A percentile compares a stretch with the other conserved stretches of the same genome.
These are phyloP conservation scores for Andricus grossulariae DNA, from an alignment of 1,140 invertebrate species.

Conservation along the genomic window DNA sequence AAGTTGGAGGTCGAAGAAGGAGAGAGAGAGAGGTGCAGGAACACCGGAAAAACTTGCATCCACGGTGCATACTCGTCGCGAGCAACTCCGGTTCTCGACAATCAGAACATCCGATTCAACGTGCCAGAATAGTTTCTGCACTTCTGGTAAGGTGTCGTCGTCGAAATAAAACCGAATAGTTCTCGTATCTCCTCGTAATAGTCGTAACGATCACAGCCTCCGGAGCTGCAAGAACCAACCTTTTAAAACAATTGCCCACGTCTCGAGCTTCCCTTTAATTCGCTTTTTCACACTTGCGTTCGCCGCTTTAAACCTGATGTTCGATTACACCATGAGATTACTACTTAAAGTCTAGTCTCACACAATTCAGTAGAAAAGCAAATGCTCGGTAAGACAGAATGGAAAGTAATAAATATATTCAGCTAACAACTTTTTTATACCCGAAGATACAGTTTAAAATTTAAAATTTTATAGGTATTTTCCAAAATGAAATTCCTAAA, in stretches of 20 bases:
- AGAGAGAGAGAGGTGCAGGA: conserved; percentile 44
- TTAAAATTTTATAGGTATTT: too few relatives aligned
- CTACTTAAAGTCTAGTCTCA: conserved; percentile 45
- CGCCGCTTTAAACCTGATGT: conserved; percentile 8
- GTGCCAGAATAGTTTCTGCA: conserved; percentile 20
- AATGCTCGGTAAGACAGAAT: too few relatives aligned
- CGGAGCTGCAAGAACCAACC: conserved; percentile 51
- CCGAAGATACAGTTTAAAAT: too few relatives aligned
- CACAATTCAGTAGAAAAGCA: neutral
- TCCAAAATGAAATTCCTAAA: too few relatives aligned
- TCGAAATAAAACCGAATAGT: conserved; percentile 53
- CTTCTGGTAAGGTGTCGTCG: conserved; percentile 27
- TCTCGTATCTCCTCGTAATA: conserved; percentile 55
- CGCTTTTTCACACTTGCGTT: conserved; percentile 48
- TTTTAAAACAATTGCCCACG: conserved; percentile 56
- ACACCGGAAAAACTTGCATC: conserved; percentile 22
- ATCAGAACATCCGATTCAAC: conserved; percentile 28
- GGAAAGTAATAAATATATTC: too few relatives aligned
- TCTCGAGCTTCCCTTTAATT: conserved; percentile 50
- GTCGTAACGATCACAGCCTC: conserved; percentile 54
- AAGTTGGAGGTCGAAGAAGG: conserved; percentile 19
- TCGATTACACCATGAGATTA: conserved; percentile 48
- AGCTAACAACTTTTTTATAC: too few relatives aligned
- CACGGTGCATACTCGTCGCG: conserved; percentile 10
- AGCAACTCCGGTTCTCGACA: conserved; percentile 15